A percentile compares a stretch with the other conserved stretches of the same genome.
Conservation (phyloP, 2,888 invertebrate genomes). For the Drosophila merina region DNA sequence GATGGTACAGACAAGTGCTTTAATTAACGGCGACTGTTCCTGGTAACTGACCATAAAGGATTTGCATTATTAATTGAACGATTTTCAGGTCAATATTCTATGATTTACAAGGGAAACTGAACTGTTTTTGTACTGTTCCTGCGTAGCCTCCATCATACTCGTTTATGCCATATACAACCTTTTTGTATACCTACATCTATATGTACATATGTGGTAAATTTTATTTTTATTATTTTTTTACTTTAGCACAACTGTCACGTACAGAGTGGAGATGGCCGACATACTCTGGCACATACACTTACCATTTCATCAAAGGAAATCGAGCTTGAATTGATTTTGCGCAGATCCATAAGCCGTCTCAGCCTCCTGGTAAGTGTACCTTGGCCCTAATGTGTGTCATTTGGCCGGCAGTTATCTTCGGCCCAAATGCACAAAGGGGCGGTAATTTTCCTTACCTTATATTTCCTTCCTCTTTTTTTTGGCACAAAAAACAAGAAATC, state of each 20-base stretch:
- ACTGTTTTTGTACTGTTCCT: neutral
- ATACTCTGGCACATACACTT: slow-evolving; percentile 32
- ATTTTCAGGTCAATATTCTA: slow-evolving; percentile 42
- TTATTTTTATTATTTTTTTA: slow-evolving; percentile 2
- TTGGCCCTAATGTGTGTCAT: slow-evolving; percentile 63
- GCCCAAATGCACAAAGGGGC: slow-evolving; percentile 54
- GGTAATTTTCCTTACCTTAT: slow-evolving; percentile 41
- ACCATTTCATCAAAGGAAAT: slow-evolving; percentile 71
- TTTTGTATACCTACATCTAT: neutral
- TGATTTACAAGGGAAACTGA: neutral
- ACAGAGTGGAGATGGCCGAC: slow-evolving; percentile 32
- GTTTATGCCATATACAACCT: neutral
- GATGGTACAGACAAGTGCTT: slow-evolving; percentile 55
- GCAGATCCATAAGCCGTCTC: slow-evolving; percentile 29
- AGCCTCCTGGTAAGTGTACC: slow-evolving; percentile 4
- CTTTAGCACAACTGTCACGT: slow-evolving; percentile 64
- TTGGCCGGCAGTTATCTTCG: slow-evolving; percentile 65
- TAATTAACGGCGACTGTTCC: slow-evolving; percentile 63
- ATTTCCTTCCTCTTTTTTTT: slow-evolving; percentile 13
- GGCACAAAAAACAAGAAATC: slow-evolving; percentile 29
- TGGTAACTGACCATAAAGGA: slow-evolving; percentile 67
- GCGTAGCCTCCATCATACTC: slow-evolving; percentile 9
- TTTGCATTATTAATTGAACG: slow-evolving; percentile 70
- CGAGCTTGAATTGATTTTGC: slow-evolving; percentile 71
- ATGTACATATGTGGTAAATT: slow-evolving; percentile 37